phyloP scores from a whole-genome alignment of 2,797 vertebrate species.

The Clangula hyemalis region DNA sequence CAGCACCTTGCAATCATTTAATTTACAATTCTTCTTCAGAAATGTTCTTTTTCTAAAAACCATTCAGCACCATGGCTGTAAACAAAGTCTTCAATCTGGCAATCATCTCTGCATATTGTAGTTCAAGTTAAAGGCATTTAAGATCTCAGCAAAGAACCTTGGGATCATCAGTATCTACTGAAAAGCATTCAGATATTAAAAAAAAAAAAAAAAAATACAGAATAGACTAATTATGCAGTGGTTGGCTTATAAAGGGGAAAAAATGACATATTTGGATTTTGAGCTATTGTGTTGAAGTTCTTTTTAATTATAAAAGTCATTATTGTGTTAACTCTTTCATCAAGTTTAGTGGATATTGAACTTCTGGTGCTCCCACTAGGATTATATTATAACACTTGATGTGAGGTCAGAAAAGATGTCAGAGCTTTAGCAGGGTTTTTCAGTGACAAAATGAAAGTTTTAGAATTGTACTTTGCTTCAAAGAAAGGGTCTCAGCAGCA shows the following conservation, averaged over 20 bases:
- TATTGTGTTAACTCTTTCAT: not conserved
- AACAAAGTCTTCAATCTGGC: constrained; percentile 25
- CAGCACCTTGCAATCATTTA: constrained; percentile 20
- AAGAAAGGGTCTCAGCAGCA: constrained; percentile 55
- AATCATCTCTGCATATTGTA: not conserved
- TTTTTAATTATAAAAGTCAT: not conserved
- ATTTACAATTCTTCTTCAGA: constrained; percentile 5
- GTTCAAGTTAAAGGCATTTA: not conserved
- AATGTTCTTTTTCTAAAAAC: constrained; percentile 8
- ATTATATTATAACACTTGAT: not conserved
- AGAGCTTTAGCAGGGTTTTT: constrained; percentile 45
- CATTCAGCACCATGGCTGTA: not conserved
- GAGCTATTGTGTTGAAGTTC: not conserved
- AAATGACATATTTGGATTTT: not conserved
- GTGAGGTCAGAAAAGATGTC: constrained; percentile 32
- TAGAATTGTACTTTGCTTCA: constrained; percentile 58
- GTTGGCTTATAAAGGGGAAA: not conserved
- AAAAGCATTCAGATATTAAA: not conserved
- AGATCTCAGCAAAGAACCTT: not conserved
- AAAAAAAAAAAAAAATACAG: not conserved
- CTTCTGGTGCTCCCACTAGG: not conserved
- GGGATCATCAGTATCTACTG: not conserved
- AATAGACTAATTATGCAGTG: not conserved
- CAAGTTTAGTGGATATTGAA: not conserved
- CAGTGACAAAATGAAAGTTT: constrained; percentile 67